phyloP scores from a whole-genome alignment of 1,140 invertebrate species.

The Bacillus rossius region DNA sequence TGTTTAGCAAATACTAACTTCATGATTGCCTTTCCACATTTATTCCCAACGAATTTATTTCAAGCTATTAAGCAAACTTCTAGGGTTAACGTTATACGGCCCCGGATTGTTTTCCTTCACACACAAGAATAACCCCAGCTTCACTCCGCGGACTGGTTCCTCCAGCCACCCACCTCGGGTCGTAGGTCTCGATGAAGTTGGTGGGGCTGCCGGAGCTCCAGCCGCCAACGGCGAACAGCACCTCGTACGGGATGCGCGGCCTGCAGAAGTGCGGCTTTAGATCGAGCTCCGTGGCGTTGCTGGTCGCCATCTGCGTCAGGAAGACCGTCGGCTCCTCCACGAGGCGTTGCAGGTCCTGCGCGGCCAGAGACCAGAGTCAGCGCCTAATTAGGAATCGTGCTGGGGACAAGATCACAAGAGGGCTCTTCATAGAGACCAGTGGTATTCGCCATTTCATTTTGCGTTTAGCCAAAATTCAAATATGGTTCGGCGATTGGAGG shows the following conservation, averaged over 20 bases:
- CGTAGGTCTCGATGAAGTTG: conserved; percentile 73
- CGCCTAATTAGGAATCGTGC: conserved; percentile 20
- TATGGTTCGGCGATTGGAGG: not conserved
- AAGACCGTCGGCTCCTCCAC: conserved; percentile 51
- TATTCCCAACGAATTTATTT: too few species aligned
- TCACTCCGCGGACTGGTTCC: too few species aligned
- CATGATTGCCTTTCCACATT: too few species aligned
- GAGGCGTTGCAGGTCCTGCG: conserved; percentile 43
- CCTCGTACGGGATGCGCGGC: conserved; percentile 60
- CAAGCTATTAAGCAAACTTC: too few species aligned
- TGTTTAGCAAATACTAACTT: too few species aligned
- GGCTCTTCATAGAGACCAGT: not conserved
- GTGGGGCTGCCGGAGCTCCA: conserved; percentile 76
- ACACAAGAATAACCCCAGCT: too few species aligned
- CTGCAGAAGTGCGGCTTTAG: conserved; percentile 50
- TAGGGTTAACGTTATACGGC: too few species aligned
- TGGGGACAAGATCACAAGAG: conserved; percentile 29
- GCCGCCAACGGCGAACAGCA: conserved; percentile 68
- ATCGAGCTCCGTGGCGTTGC: conserved; percentile 47
- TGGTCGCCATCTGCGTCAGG: conserved; percentile 52
- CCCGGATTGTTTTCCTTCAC: too few species aligned
- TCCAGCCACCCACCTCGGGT: too few species aligned
- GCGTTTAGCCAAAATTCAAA: not conserved
- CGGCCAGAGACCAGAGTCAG: conserved; percentile 26
- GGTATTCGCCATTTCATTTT: not conserved